Evolutionary conservation across 2,113 vertebrate species (phyloP).

Genomic region (Chlorocebus sabaeus): DNA sequence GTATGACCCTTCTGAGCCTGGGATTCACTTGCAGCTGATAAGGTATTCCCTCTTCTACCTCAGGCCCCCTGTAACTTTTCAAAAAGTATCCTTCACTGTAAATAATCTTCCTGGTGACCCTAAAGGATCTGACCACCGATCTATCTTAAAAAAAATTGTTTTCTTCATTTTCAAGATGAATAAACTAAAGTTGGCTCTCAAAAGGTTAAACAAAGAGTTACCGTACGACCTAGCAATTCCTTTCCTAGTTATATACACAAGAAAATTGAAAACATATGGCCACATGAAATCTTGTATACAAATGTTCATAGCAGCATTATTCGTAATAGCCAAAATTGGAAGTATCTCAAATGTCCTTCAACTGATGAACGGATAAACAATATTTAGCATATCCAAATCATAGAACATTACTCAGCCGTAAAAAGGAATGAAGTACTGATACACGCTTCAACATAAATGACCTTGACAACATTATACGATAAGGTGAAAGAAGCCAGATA

Average conservation of each 20-base stretch:
- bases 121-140: background rate
- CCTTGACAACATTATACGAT: background rate
- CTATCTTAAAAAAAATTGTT: background rate
- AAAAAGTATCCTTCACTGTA: background rate
- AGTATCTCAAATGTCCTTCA: background rate
- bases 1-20: background rate
- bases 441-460: background rate
- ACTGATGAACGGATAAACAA: background rate
- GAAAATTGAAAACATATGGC: background rate
- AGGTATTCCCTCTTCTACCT: background rate
- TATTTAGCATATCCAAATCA: background rate
- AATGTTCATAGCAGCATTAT: background rate
- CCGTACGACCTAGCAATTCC: background rate
- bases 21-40: background rate
- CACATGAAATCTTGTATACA: background rate
- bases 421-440: background rate
- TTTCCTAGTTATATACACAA: background rate
- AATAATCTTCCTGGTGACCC: background rate
- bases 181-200: background rate
- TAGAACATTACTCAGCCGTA: background rate
- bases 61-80: background rate
- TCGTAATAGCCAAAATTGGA: background rate
- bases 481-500: background rate
- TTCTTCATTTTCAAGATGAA: slow-evolving; percentile 21
- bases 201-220: background rate